Evolutionary conservation across 1,140 invertebrate genomes (phyloP).

Genomic region (Idris sp.): DNA sequence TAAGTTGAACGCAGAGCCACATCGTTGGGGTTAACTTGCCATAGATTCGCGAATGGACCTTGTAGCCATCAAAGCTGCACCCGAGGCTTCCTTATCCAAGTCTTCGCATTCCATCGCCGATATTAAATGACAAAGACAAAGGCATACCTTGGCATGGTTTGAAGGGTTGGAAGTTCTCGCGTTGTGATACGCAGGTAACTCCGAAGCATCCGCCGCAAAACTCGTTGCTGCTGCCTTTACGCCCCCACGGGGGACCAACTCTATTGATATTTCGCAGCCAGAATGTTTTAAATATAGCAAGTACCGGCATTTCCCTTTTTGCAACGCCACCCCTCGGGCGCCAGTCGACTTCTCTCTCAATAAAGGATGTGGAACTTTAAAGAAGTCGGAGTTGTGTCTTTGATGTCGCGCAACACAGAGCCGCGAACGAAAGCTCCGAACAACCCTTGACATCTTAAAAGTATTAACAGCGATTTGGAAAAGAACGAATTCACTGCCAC

Average conservation of each 20-base stretch:
- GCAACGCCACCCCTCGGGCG: constrained; percentile 47
- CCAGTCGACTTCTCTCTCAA: constrained; percentile 46
- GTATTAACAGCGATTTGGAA: constrained; percentile 65
- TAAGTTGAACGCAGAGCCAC: constrained; percentile 49
- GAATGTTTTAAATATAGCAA: constrained; percentile 75
- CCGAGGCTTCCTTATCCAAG: constrained; percentile 75
- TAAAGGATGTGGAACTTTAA: constrained; percentile 67
- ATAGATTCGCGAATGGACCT: constrained; percentile 74
- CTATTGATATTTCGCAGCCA: constrained; percentile 76
- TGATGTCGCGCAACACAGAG: constrained; percentile 65
- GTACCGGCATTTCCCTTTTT: constrained; percentile 56
- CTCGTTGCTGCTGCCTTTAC: constrained; percentile 56
- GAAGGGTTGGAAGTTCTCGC: constrained; percentile 75
- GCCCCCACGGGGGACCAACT: constrained; percentile 53
- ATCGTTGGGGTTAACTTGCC: constrained; percentile 65
- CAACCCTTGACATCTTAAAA: constrained; percentile 66
- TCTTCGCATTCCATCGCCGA: constrained; percentile 76
- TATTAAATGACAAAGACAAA: constrained; percentile 79
- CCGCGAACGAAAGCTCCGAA: constrained; percentile 56
- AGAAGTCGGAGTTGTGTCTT: constrained; percentile 65
- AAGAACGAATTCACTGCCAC: constrained; percentile 43
- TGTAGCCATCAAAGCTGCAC: constrained; percentile 76
- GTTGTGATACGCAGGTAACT: constrained; percentile 67
- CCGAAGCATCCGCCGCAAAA: constrained; percentile 70
- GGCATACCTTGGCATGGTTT: constrained; percentile 72